These are phyloP conservation scores for Sebastes hubbsi DNA, from an alignment of 2,797 vertebrate species.

Conservation along the genomic window DNA sequence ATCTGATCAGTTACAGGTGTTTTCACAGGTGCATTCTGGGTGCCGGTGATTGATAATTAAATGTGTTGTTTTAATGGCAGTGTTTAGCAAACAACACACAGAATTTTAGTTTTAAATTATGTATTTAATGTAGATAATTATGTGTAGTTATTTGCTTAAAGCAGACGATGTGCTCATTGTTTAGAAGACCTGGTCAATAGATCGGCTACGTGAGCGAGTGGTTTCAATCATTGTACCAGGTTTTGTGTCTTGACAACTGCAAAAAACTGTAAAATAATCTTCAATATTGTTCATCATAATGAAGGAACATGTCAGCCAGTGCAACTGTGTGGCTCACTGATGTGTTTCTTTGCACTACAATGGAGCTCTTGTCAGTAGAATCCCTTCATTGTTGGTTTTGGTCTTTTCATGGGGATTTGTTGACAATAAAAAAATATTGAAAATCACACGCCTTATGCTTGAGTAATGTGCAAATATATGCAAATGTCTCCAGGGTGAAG, in stretches of 20 bases:
- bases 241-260: not conserved
- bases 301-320: not conserved
- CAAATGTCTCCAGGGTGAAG: not conserved
- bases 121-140: not conserved
- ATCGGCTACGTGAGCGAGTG: too few species aligned
- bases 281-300: not conserved
- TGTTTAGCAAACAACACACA: not conserved
- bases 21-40: not conserved
- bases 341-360: not conserved
- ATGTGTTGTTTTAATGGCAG: too few species aligned
- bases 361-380: not conserved
- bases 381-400: not conserved
- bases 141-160: not conserved
- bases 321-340: not conserved
- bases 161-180: too few species aligned
- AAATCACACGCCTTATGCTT: not conserved
- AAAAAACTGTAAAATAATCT: not conserved
- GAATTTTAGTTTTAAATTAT: not conserved
- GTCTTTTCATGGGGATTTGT: conserved; percentile 3
- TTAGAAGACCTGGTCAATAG: too few species aligned
- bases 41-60: too few species aligned
- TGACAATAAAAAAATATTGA: not conserved
- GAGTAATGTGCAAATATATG: not conserved
- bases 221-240: not conserved
- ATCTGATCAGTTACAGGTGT: too few species aligned